Conservation (phyloP, 2,888 invertebrate genomes). For the Mythimna loreyi region DNA sequence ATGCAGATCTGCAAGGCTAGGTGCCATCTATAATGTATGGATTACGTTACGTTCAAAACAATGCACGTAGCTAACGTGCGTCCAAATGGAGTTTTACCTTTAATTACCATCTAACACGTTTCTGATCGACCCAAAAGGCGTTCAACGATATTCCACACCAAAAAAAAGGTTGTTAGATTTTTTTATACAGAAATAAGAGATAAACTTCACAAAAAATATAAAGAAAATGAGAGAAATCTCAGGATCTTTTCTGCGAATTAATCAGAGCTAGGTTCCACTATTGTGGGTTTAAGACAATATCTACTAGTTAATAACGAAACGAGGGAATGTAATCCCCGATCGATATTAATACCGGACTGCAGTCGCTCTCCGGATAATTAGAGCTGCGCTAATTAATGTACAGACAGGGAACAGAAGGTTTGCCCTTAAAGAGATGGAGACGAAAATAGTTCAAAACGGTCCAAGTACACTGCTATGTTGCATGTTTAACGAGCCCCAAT, state of each 20-base stretch:
- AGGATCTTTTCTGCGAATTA: slow-evolving; percentile 34
- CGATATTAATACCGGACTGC: slow-evolving; percentile 52
- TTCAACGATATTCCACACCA: no score
- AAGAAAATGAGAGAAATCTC: slow-evolving; percentile 5
- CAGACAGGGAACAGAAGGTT: slow-evolving; percentile 2
- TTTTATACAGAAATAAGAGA: no score
- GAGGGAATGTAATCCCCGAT: slow-evolving; percentile 44
- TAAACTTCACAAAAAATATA: slow-evolving; percentile 14
- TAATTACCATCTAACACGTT: no score
- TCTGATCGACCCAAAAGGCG: no score
- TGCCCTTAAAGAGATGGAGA: not conserved
- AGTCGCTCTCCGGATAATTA: slow-evolving; percentile 35
- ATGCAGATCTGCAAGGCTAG: no score
- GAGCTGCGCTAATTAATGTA: slow-evolving; percentile 28
- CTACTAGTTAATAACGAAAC: slow-evolving; percentile 24
- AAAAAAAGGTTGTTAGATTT: no score
- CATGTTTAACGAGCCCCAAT: no score
- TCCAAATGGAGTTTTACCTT: no score
- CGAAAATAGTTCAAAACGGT: not conserved
- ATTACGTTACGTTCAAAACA: no score
- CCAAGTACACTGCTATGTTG: no score
- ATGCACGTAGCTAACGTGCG: no score
- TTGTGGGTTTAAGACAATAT: slow-evolving; percentile 33
- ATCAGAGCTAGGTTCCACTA: slow-evolving; percentile 29
- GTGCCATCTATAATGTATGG: no score